phyloP scores from a whole-genome alignment of 2,888 invertebrate species.

The Acrobeloides nanus region DNA sequence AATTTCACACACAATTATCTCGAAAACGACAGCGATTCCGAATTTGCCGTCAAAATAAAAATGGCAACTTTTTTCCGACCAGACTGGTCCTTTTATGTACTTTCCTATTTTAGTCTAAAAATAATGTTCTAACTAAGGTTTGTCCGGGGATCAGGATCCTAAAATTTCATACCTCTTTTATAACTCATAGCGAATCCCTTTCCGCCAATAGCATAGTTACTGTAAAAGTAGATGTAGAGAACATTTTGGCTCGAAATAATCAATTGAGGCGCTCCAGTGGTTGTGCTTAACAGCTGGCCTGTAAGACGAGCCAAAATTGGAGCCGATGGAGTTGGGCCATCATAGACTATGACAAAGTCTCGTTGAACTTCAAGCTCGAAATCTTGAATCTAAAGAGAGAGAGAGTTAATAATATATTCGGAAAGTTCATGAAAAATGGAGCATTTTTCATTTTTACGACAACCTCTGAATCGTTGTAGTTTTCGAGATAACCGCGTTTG shows the following conservation, averaged over 20 bases:
- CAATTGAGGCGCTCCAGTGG: slow-evolving; percentile 62
- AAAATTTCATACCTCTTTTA: slow-evolving; percentile 68
- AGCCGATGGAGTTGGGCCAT: slow-evolving; percentile 79
- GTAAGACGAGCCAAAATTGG: slow-evolving; percentile 66
- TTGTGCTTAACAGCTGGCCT: slow-evolving; percentile 16
- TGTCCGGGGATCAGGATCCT: no score
- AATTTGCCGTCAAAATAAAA: no score
- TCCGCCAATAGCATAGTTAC: slow-evolving; percentile 68
- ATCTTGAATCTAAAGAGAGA: slow-evolving; percentile 33
- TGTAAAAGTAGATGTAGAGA: slow-evolving; percentile 83
- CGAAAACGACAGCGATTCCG: no score
- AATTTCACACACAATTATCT: no score
- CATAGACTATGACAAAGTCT: slow-evolving; percentile 80
- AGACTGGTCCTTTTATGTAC: no score
- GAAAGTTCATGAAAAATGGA: background rate
- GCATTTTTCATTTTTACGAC: background rate
- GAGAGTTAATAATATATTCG: background rate
- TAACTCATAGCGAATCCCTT: slow-evolving; percentile 84
- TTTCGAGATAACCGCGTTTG: slow-evolving; percentile 2
- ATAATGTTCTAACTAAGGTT: background rate
- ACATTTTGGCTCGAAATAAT: slow-evolving; percentile 82
- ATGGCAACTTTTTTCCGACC: no score
- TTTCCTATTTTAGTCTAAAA: background rate
- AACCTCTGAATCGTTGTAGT: background rate
- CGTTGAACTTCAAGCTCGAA: slow-evolving; percentile 54